Percentiles rank a stretch among this genome's conserved stretches.
Conservation (phyloP, 2,888 invertebrate species). For the Gibbula magus region DNA sequence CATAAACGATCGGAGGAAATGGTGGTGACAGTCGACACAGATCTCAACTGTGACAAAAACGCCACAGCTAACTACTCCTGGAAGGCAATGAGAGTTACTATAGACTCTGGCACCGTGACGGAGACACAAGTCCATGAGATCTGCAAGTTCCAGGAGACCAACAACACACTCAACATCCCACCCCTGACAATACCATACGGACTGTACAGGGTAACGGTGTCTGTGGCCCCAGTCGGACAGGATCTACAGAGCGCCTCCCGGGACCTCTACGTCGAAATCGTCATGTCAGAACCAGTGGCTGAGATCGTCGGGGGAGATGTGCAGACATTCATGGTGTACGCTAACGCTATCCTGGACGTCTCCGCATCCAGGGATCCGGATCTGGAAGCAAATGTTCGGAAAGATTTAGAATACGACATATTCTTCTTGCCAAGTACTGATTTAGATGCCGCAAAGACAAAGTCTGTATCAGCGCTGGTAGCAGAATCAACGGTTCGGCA, state of each 20-base stretch:
- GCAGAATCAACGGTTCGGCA: slow-evolving; percentile 45
- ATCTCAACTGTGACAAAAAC: slow-evolving; percentile 40
- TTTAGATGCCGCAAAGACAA: slow-evolving; percentile 24
- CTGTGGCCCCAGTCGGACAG: slow-evolving; percentile 55
- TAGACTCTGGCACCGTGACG: slow-evolving; percentile 46
- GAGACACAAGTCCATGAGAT: slow-evolving; percentile 53
- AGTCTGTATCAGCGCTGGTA: slow-evolving; percentile 35
- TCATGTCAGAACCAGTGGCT: slow-evolving; percentile 62
- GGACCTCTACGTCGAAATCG: slow-evolving; percentile 47
- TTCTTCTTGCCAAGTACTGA: slow-evolving; percentile 62
- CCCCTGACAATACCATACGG: slow-evolving; percentile 59
- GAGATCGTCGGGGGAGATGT: slow-evolving; percentile 56
- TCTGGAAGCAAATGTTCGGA: slow-evolving; percentile 48
- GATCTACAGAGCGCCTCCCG: slow-evolving; percentile 44
- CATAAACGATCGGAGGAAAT: slow-evolving; percentile 56
- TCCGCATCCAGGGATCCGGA: slow-evolving; percentile 63
- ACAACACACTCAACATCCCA: slow-evolving; percentile 49
- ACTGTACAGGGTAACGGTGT: slow-evolving; percentile 60
- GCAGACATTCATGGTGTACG: slow-evolving; percentile 56
- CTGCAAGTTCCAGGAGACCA: slow-evolving; percentile 48
- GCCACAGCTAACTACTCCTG: slow-evolving; percentile 56
- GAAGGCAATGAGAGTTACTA: slow-evolving; percentile 49
- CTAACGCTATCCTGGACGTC: slow-evolving; percentile 59
- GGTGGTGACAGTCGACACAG: slow-evolving; percentile 50
- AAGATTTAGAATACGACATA: slow-evolving; percentile 62